A percentile compares a stretch with the other conserved stretches of the same genome.
Evolutionary conservation across 2,797 vertebrate species (phyloP).

Genomic region (Chlorospingus semifuscus): DNA sequence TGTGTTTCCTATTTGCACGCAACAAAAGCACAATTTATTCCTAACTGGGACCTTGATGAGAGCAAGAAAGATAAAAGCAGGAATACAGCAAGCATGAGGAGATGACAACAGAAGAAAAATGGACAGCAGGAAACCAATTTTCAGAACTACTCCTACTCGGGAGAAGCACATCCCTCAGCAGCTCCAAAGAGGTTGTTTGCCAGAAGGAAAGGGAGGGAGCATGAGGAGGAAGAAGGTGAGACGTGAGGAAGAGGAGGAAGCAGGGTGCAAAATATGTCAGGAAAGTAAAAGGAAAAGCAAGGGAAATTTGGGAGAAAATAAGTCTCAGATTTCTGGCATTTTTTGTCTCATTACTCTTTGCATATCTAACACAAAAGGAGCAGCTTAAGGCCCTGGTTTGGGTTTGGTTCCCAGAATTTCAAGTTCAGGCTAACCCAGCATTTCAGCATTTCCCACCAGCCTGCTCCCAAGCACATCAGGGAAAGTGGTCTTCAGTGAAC

Average conservation of each 20-base stretch:
- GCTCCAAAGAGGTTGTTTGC: background rate
- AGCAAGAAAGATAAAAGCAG: background rate
- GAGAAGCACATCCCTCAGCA: background rate
- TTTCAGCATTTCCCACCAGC: background rate
- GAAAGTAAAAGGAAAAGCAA: background rate
- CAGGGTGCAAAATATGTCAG: background rate
- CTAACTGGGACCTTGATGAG: background rate
- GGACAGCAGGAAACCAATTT: slow-evolving; percentile 34
- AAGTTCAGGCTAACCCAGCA: background rate
- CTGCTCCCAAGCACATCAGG: background rate
- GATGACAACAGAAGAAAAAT: slow-evolving; percentile 27
- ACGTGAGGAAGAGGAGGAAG: background rate
- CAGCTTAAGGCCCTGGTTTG: background rate
- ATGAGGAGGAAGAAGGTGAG: background rate
- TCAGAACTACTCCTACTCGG: background rate
- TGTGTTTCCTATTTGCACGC: background rate
- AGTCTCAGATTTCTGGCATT: background rate
- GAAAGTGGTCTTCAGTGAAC: background rate
- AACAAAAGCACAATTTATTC: background rate
- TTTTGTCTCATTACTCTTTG: background rate
- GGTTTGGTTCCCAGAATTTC: background rate
- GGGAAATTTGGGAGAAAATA: background rate
- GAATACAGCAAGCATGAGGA: background rate
- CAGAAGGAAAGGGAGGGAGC: background rate
- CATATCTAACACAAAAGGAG: background rate